Base-by-base conservation (phyloP, 2,797 vertebrate species). In the Hipposideros larvatus region DNA sequence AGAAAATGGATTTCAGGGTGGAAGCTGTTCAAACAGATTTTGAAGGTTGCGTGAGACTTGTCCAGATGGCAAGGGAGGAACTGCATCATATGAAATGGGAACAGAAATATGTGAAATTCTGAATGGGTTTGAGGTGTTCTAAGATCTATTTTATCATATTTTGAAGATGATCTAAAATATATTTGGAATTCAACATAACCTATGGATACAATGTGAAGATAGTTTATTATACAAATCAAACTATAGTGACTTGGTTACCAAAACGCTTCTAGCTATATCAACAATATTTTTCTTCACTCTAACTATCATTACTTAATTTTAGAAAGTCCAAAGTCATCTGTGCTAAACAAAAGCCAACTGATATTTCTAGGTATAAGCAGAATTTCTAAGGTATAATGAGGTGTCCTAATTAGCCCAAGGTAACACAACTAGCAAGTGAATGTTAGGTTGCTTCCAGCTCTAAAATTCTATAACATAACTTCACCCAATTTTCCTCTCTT, bases 361-460 rank as follows among this genome's bases (percentile, higher is more conserved):
- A 41, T 11, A 91, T 91, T 91, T 93, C n/a, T 63, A 74, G 41
- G 28, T 55, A 79, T 4, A 78, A 83, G 31, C 14, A 93, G 37
- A 37, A 59, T 68, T 96, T 74, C 48, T 63, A 96, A 93, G 78
- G 43, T 31, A 59, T 28, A 90, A 89, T 55, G 43, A 86, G 57
- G 2, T 59, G 93, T 57, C 22, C 80, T 78, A 75, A 85, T 21
- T 34, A 61, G 31, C 28, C 37, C 24, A 79, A 61, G 78, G 22
- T 77, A 87, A 82, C 6, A 28, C 41, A 84, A 75, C 66, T 90
- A 70, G 16, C 13, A 70, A 68, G 16, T 84, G 41, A 37, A 65
- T 84, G 18, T 22, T 66, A 31, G 41, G 7, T 73, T 24, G 11
- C 74, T 96, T 80, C 16, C 21, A 92, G 9, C 43, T 88, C 46